These are phyloP conservation scores for Lamproptera curius DNA, from an alignment of 2,888 invertebrate genomes.

Conservation along the genomic window DNA sequence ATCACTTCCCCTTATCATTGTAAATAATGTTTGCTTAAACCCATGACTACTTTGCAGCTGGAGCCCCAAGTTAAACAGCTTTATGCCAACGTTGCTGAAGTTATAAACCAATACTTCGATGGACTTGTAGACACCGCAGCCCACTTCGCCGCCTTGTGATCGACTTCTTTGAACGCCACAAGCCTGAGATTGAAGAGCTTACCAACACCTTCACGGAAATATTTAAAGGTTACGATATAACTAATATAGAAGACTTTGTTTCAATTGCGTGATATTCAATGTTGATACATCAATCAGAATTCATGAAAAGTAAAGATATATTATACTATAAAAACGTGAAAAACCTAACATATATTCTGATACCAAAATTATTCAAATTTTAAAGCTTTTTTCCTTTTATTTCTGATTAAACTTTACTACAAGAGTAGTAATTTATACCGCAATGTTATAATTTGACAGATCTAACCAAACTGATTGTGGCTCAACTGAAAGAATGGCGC, in stretches of 20 bases:
- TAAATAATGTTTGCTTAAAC: too few relatives aligned
- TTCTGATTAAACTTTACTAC: too few relatives aligned
- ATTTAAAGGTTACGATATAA: slow-evolving; percentile 73
- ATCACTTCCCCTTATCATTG: too few relatives aligned
- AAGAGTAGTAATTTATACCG: too few relatives aligned
- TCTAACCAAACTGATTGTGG: slow-evolving; percentile 59
- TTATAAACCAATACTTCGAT: slow-evolving; percentile 57
- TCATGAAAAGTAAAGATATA: too few relatives aligned
- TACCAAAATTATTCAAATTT: too few relatives aligned
- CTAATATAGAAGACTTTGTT: too few relatives aligned
- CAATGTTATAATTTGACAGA: slow-evolving; percentile 44
- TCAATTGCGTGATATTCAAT: too few relatives aligned
- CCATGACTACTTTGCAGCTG: slow-evolving; percentile 44
- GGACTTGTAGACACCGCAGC: slow-evolving; percentile 66
- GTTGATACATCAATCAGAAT: too few relatives aligned
- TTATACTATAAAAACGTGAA: too few relatives aligned
- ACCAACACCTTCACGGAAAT: slow-evolving; percentile 71
- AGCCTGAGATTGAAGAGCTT: slow-evolving; percentile 81
- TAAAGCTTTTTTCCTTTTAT: too few relatives aligned
- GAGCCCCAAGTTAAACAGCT: slow-evolving; percentile 56
- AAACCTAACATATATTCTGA: too few relatives aligned
- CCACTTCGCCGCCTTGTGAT: slow-evolving; percentile 70
- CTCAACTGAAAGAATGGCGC: slow-evolving; percentile 63
- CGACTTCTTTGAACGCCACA: slow-evolving; percentile 80
- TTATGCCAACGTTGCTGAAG: slow-evolving; percentile 48